Evolutionary conservation across 2,113 vertebrate species (phyloP).

Genomic region (Zosterops hypoxanthus): DNA sequence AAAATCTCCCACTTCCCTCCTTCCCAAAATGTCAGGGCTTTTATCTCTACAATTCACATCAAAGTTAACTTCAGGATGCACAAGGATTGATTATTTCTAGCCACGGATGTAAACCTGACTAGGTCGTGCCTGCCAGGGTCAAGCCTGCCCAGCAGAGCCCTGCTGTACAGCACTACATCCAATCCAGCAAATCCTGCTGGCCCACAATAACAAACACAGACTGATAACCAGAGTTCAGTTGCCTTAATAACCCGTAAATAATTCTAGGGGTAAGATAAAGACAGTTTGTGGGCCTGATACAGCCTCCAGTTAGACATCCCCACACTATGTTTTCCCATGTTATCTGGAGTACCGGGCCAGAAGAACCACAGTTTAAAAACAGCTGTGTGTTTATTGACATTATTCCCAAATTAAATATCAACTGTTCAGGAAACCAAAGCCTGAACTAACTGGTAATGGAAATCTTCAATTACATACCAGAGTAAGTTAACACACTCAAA

Average conservation of each 20-base stretch:
- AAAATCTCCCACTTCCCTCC: background rate
- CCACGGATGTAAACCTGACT: background rate
- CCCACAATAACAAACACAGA: background rate
- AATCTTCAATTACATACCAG: background rate
- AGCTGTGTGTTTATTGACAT: background rate
- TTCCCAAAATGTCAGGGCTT: background rate
- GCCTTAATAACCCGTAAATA: background rate
- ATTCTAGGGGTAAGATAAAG: background rate
- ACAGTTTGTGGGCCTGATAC: background rate
- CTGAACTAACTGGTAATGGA: background rate
- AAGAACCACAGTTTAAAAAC: conserved; percentile 16
- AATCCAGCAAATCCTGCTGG: background rate
- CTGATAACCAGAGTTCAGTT: background rate
- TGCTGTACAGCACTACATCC: background rate
- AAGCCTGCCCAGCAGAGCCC: background rate
- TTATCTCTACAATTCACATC: background rate
- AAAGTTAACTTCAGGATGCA: background rate
- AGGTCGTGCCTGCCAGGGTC: background rate
- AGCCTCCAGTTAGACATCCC: background rate
- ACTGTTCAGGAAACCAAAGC: conserved; percentile 2
- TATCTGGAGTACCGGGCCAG: background rate
- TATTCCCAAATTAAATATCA: background rate
- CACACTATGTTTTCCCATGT: background rate
- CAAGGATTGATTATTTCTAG: background rate
- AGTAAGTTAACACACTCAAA: background rate